These are phyloP conservation scores for Polydrusus pterygomalis DNA, from an alignment of 2,888 invertebrate species.

Conservation along the genomic window DNA sequence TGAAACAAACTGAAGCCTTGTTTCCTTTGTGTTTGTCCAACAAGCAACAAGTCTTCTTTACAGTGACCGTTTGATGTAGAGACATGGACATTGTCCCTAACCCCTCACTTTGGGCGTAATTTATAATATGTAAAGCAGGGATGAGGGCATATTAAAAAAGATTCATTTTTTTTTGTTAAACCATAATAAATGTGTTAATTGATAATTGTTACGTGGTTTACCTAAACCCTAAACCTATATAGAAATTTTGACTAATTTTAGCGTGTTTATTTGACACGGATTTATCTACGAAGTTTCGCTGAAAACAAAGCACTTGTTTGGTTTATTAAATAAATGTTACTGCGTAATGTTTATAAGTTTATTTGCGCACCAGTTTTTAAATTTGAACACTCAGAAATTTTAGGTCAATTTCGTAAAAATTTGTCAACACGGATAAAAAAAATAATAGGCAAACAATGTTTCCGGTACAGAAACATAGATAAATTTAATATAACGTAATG, in stretches of 20 bases:
- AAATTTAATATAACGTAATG: not conserved
- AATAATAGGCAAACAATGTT: slow-evolving; percentile 9
- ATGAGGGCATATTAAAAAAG: too few relatives aligned
- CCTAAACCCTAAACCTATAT: not conserved
- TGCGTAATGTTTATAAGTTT: slow-evolving; percentile 6
- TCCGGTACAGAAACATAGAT: slow-evolving; percentile 11
- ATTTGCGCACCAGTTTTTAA: slow-evolving; percentile 1
- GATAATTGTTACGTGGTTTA: too few relatives aligned
- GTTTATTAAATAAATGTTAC: slow-evolving; percentile 25
- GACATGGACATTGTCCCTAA: too few relatives aligned
- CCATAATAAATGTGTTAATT: too few relatives aligned
- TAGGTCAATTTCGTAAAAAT: slow-evolving; percentile 20
- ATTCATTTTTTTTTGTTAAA: too few relatives aligned
- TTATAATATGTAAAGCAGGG: too few relatives aligned
- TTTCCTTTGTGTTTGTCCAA: too few relatives aligned
- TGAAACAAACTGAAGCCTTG: too few relatives aligned
- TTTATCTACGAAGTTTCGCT: slow-evolving; percentile 21
- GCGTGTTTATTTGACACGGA: slow-evolving; percentile 14
- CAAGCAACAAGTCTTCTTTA: too few relatives aligned
- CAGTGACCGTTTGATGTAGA: too few relatives aligned
- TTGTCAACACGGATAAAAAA: slow-evolving; percentile 6
- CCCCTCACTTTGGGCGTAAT: too few relatives aligned
- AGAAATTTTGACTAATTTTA: slow-evolving; percentile 24
- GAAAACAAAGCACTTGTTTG: slow-evolving; percentile 33
- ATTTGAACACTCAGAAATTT: slow-evolving; percentile 17